Percentiles rank a stretch among this genome's conserved stretches.
Evolutionary conservation across 2,888 invertebrate species (phyloP).

Genomic region (Aethes cnicana): DNA sequence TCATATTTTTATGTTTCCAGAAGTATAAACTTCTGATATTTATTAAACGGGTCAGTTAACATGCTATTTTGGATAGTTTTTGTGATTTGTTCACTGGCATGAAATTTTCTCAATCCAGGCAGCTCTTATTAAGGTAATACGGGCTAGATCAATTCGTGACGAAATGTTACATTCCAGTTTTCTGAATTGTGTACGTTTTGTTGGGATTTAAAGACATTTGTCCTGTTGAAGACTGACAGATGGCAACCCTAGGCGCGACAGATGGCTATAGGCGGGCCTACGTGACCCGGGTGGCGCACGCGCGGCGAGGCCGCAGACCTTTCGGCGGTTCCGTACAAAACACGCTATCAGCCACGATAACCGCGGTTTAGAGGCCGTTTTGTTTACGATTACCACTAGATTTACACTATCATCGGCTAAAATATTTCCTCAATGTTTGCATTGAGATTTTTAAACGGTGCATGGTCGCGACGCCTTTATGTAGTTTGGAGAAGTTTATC

Average conservation of each 20-base stretch:
- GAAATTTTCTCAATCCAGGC: no score
- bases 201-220: no score
- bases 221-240: background rate
- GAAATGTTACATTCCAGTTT: no score
- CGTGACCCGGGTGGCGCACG: constrained; percentile 61
- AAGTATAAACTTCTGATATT: no score
- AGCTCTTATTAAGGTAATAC: no score
- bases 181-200: no score
- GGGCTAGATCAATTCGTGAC: no score
- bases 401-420: constrained; percentile 1
- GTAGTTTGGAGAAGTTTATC: background rate
- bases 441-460: background rate
- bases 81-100: no score
- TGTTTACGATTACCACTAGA: constrained; percentile 20
- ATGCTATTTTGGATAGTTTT: no score
- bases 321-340: constrained; percentile 31
- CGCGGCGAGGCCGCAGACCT: constrained; percentile 49
- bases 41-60: no score
- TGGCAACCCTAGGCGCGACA: background rate
- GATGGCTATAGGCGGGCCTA: constrained; percentile 47
- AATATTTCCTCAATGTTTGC: background rate
- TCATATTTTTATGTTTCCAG: no score
- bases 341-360: constrained; percentile 22
- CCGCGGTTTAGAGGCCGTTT: constrained; percentile 17
- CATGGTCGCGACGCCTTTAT: background rate